These are phyloP conservation scores for Erebia epiphron DNA, from an alignment of 2,888 invertebrate species.

Conservation along the genomic window DNA sequence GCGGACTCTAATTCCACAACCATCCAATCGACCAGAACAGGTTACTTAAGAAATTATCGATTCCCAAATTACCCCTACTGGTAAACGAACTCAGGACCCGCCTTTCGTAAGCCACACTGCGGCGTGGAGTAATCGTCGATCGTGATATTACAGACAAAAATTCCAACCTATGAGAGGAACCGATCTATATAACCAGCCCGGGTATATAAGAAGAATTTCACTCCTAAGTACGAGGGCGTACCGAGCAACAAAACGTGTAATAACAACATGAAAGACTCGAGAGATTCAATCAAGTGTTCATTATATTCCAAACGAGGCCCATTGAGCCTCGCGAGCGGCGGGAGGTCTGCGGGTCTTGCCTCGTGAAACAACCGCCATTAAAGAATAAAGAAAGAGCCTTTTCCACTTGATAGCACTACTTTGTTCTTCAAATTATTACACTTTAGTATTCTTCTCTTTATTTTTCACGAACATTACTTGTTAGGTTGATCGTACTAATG, in stretches of 20 bases:
- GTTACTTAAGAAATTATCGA: too few species aligned
- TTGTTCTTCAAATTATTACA: background rate
- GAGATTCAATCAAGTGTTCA: constrained; percentile 48
- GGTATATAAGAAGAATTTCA: background rate
- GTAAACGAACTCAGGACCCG: too few species aligned
- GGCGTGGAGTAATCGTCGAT: too few species aligned
- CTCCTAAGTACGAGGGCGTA: background rate
- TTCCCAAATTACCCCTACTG: too few species aligned
- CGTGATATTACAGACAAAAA: background rate
- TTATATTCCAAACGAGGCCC: constrained; percentile 44
- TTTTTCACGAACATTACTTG: background rate
- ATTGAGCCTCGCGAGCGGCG: constrained; percentile 50
- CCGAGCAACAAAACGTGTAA: constrained; percentile 43
- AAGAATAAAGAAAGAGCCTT: constrained; percentile 5
- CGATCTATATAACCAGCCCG: background rate
- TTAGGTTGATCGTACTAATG: background rate
- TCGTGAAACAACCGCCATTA: constrained; percentile 2
- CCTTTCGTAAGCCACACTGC: too few species aligned
- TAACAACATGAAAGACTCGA: constrained; percentile 51
- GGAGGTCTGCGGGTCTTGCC: background rate
- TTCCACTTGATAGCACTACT: constrained; percentile 3
- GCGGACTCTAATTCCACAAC: too few species aligned
- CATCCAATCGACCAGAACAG: too few species aligned
- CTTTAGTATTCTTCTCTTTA: background rate
- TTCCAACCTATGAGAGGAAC: background rate